Evolutionary conservation across 1,140 invertebrate genomes (phyloP), one percentile per base, ranked within the genome.

Genomic region (Drosophila asahinai): DNA sequence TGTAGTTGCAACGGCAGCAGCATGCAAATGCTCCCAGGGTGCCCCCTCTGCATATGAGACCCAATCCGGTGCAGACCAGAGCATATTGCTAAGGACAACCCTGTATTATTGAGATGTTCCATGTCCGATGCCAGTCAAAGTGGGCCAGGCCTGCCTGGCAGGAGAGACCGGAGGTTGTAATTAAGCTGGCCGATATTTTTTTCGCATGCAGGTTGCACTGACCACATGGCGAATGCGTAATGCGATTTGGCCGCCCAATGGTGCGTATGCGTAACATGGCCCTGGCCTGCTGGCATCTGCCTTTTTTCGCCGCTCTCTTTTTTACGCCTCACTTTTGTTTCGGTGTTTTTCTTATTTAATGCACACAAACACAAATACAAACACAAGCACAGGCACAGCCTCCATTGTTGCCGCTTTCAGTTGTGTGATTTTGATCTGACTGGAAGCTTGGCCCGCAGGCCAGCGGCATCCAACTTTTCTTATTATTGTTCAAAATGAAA

Each of bases 401-500:
- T 36, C 33, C 57, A 57, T 80, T 82, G 66, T 77, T 77, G 54
- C 47, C 58, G 38, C 54, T 77, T 63, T 59, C 75, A 58, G 40
- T 70, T 63, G 68, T 72, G 54, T 51, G 52, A 74, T 77, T 80
- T 63, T 70, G 73, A 84, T 84, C 68, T 75, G 58, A 71, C 81
- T 81, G 47, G 47, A 59, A 73, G 66, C 64, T 49, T 64, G 73
- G 58, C 45, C 86, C 59, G 59, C 81, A 62, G 81, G 73, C 84
- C 79, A 81, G 83, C 72, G 68, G 48, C 81, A 75, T 64, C 63
- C 81, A 90, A 90, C 84, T 90, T 89, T 89, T 90, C 74, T 81
- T 90, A 84, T 89, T 89, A 84, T 84, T 84, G 74, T 81, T 74
- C 47, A 78, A 84, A 87, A 77, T 84, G 84, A 75, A 75, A 81